Evolutionary conservation across 1,140 invertebrate genomes (phyloP).

Genomic region (Gyrodactylus bullatarudis): DNA sequence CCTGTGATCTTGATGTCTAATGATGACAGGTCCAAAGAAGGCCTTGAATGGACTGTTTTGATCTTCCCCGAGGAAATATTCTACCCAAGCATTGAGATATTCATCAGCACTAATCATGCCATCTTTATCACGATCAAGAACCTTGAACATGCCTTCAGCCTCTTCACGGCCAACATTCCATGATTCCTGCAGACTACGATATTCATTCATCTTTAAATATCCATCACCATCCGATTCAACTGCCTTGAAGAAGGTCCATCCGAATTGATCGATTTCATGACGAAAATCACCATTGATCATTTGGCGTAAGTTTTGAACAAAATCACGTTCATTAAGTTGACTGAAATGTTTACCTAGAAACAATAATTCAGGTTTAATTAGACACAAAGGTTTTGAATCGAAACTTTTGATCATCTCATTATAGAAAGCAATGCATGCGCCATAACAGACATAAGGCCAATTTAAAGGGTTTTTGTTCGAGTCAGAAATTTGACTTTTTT

Average conservation of each 20-base stretch:
- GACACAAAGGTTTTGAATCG: too few relatives aligned
- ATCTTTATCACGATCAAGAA: constrained; percentile 4
- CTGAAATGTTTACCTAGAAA: constrained; percentile 3
- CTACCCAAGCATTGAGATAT: constrained; percentile 1
- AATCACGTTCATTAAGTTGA: constrained; percentile 4
- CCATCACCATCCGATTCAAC: not conserved
- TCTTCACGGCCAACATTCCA: constrained; percentile 5
- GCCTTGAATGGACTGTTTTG: not conserved
- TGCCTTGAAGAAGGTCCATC: constrained; percentile 7
- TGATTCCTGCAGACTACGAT: constrained; percentile 5
- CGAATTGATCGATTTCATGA: constrained; percentile 7
- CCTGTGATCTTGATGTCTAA: not conserved
- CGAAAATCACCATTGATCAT: constrained; percentile 3
- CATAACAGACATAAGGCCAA: too few relatives aligned
- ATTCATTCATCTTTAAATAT: not conserved
- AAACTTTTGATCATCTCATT: too few relatives aligned
- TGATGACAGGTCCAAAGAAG: constrained; percentile 3
- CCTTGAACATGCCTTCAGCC: constrained; percentile 6
- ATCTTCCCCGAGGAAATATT: constrained; percentile 5
- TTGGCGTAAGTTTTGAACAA: constrained; percentile 1
- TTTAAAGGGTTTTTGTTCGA: too few relatives aligned
- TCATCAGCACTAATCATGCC: not conserved
- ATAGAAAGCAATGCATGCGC: too few relatives aligned
- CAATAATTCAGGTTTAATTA: too few relatives aligned
- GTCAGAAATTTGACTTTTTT: too few relatives aligned